These are phyloP conservation scores for Ichneumon xanthorius DNA, from an alignment of 2,888 invertebrate genomes.

Conservation along the genomic window DNA sequence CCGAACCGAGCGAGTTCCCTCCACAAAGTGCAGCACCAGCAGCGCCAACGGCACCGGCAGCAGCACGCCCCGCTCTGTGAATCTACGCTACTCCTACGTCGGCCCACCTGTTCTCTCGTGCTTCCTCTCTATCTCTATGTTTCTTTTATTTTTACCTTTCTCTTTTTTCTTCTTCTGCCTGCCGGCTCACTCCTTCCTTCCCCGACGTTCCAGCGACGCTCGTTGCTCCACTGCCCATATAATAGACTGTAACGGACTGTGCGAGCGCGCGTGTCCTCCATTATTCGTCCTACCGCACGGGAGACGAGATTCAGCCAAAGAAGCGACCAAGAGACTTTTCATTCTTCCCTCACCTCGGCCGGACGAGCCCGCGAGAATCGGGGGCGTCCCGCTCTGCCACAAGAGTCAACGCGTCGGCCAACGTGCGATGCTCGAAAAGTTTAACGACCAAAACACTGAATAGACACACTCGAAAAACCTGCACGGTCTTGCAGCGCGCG, in stretches of 20 bases:
- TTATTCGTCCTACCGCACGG: slow-evolving; percentile 54
- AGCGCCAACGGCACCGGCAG: not conserved
- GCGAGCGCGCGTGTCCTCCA: slow-evolving; percentile 51
- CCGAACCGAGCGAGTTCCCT: slow-evolving; percentile 12
- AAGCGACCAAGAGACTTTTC: slow-evolving; percentile 8
- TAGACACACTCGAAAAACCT: slow-evolving; percentile 59
- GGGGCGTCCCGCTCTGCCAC: not conserved
- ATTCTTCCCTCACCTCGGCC: not conserved
- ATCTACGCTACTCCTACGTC: slow-evolving; percentile 75
- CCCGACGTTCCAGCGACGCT: not conserved
- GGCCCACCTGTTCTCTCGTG: slow-evolving; percentile 78
- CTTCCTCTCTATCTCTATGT: slow-evolving; percentile 47
- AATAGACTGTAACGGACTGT: slow-evolving; percentile 66
- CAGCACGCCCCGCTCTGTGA: slow-evolving; percentile 38
- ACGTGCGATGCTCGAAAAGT: not conserved
- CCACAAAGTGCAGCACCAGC: slow-evolving; percentile 41
- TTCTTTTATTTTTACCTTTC: slow-evolving; percentile 4
- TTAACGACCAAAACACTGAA: slow-evolving; percentile 51
- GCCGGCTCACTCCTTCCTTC: slow-evolving; percentile 27
- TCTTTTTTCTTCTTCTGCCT: not conserved
- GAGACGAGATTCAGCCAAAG: slow-evolving; percentile 6
- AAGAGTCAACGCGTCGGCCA: not conserved
- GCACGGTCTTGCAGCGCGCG: slow-evolving; percentile 19
- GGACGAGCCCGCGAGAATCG: not conserved
- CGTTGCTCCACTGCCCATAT: slow-evolving; percentile 53